Evolutionary conservation across 2,888 invertebrate genomes (phyloP).

Genomic region (Drosophila hamatofila): DNA sequence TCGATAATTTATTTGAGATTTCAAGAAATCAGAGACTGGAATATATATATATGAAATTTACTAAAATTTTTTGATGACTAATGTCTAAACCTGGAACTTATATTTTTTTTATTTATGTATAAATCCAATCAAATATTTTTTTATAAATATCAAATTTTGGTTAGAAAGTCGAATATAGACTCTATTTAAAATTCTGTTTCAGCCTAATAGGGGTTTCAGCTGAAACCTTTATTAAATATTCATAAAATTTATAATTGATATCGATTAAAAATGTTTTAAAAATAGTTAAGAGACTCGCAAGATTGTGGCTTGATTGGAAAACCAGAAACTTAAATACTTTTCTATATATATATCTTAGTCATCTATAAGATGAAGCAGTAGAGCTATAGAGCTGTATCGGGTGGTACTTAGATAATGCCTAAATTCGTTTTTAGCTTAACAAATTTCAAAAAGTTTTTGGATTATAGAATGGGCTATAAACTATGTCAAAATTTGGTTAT

Average conservation of each 20-base stretch:
- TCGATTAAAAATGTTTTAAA: neutral
- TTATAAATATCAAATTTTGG: neutral
- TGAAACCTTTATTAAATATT: neutral
- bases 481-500: neutral
- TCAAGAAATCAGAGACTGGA: constrained; percentile 1
- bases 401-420: neutral
- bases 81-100: neutral
- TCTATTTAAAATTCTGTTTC: neutral
- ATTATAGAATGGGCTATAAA: neutral
- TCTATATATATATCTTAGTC: neutral
- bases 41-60: neutral
- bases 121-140: neutral
- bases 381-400: neutral
- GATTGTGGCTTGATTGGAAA: neutral
- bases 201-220: neutral
- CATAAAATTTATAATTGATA: neutral
- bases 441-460: neutral
- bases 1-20: constrained; percentile 1
- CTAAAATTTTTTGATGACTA: neutral
- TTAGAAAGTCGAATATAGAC: neutral
- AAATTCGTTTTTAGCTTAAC: neutral
- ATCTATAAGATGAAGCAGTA: neutral
- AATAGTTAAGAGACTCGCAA: neutral
- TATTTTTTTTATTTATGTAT: neutral
- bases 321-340: constrained; percentile 2